Evolutionary conservation across 53 echinoderm and acorn worm genomes (phyloP).

Genomic region (Patiria pectinifera): DNA sequence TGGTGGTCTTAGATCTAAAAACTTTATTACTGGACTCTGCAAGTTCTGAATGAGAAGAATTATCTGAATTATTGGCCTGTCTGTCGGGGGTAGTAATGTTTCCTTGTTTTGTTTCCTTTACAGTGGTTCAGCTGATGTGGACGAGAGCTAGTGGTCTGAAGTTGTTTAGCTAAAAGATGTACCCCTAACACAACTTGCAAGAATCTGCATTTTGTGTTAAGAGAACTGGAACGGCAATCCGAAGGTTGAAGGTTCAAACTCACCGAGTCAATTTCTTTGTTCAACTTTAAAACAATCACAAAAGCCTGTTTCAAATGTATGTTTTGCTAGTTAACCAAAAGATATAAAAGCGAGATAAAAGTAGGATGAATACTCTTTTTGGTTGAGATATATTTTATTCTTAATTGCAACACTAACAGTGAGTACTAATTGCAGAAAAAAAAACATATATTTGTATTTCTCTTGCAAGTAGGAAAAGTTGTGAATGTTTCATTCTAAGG

Average conservation of each 20-base stretch:
- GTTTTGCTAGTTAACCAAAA: not conserved
- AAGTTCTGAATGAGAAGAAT: not conserved
- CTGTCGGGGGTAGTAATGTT: not conserved
- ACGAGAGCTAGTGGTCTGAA: not conserved
- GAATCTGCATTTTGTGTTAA: not conserved
- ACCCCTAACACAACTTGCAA: not conserved
- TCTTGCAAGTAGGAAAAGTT: not conserved
- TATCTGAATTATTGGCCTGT: not conserved
- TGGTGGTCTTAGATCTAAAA: too few relatives aligned
- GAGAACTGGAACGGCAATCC: too few relatives aligned
- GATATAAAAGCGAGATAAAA: too few relatives aligned
- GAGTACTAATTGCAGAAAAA: too few relatives aligned
- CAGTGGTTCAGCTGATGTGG: constrained; percentile 48
- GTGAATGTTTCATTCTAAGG: not conserved
- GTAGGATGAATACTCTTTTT: too few relatives aligned
- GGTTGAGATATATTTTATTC: too few relatives aligned
- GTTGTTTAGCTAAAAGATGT: not conserved
- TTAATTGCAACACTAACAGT: too few relatives aligned
- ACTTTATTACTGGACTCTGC: not conserved
- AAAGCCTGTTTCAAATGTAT: not conserved
- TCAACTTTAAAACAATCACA: not conserved
- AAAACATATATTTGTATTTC: too few relatives aligned
- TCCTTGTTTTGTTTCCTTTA: not conserved
- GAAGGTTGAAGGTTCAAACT: too few relatives aligned
- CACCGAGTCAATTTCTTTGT: too few relatives aligned